A percentile compares a stretch with the other conserved stretches of the same genome.
Conservation (phyloP, 2,797 vertebrate genomes). For the Leptatherina wallacei region DNA sequence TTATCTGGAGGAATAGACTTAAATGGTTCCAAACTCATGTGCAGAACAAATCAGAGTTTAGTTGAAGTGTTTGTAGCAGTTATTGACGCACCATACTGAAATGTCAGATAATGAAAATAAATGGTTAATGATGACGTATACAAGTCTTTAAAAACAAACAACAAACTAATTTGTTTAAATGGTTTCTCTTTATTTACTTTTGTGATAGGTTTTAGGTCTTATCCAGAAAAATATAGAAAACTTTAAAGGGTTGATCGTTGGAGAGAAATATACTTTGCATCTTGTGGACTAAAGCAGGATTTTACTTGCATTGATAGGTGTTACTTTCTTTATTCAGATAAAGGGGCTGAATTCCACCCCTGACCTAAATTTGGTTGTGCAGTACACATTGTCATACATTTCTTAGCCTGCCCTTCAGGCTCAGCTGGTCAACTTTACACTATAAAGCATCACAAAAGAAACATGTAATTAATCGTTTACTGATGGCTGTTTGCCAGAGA, state of each 20-base stretch:
- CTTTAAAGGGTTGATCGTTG: neutral
- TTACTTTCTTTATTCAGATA: neutral
- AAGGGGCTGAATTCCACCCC: neutral
- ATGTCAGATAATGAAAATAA: too few species aligned
- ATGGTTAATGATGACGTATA: too few species aligned
- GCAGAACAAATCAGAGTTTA: neutral
- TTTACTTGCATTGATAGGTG: neutral
- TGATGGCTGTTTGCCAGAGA: conserved; percentile 4
- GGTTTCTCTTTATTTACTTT: too few species aligned
- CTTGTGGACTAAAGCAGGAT: neutral
- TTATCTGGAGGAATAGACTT: neutral
- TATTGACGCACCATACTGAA: too few species aligned
- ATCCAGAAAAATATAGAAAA: neutral
- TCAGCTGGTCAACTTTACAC: neutral
- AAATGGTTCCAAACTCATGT: neutral
- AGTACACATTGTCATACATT: neutral
- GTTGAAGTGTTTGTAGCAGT: neutral
- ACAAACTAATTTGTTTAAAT: too few species aligned
- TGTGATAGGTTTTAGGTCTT: neutral
- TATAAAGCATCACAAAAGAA: neutral
- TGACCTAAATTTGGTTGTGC: neutral
- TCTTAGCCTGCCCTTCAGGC: neutral
- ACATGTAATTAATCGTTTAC: conserved; percentile 25
- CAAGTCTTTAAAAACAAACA: too few species aligned
- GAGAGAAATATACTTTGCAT: neutral